Conservation (phyloP, 2,888 invertebrate genomes). For the Lasioglossum pauxillum region DNA sequence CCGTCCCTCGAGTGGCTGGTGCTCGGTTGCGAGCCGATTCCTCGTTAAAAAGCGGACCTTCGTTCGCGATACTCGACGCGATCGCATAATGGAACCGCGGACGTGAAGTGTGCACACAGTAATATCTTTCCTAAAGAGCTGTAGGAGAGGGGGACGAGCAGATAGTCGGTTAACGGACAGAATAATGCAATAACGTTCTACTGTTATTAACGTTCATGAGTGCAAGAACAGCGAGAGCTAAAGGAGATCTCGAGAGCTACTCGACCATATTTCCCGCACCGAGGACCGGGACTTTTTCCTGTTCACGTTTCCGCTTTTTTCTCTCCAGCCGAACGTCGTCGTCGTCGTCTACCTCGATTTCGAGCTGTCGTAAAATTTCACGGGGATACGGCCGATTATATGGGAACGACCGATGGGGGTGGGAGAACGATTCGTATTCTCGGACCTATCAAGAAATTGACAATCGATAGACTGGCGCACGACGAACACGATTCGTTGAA, state of each 20-base stretch:
- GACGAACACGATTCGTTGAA: not conserved
- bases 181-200: slow-evolving; percentile 62
- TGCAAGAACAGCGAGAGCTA: slow-evolving; percentile 34
- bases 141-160: not conserved
- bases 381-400: slow-evolving; percentile 16
- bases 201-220: slow-evolving; percentile 59
- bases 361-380: slow-evolving; percentile 21
- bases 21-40: slow-evolving; percentile 44
- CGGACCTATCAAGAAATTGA: slow-evolving; percentile 15
- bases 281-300: slow-evolving; percentile 46
- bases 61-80: slow-evolving; percentile 37
- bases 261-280: slow-evolving; percentile 58
- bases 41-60: slow-evolving; percentile 43
- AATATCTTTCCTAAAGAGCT: slow-evolving; percentile 33
- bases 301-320: slow-evolving; percentile 29
- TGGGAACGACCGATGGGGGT: not conserved
- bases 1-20: slow-evolving; percentile 32
- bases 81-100: slow-evolving; percentile 51
- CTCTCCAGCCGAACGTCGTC: not conserved
- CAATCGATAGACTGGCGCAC: slow-evolving; percentile 15
- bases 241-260: slow-evolving; percentile 53
- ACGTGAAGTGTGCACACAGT: slow-evolving; percentile 41
- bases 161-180: slow-evolving; percentile 27
- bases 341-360: slow-evolving; percentile 3
- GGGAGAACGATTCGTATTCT: not conserved